phyloP scores from a whole-genome alignment of 2,797 vertebrate genomes.

The Morelia viridis region DNA sequence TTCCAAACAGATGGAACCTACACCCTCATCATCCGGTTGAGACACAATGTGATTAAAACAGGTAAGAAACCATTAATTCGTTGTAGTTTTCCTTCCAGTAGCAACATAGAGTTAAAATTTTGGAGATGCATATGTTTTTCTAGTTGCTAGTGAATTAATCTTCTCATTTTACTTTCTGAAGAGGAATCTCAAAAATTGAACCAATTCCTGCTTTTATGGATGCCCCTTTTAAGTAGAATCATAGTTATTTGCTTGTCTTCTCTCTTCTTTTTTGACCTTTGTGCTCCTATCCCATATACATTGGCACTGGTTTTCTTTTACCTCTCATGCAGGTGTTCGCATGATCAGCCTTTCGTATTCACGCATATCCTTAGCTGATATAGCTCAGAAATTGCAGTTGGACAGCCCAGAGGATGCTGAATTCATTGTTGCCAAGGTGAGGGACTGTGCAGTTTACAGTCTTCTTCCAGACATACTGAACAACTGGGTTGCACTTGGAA shows the following conservation, averaged over 20 bases:
- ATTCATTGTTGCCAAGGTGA: conserved; percentile 97
- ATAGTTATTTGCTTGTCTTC: not conserved
- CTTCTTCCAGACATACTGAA: not conserved
- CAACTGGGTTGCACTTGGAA: not conserved
- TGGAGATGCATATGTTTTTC: not conserved
- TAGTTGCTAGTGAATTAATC: no score
- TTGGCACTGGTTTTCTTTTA: not conserved
- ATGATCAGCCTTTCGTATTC: conserved; percentile 99
- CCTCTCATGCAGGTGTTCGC: conserved; percentile 81
- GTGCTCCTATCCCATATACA: not conserved
- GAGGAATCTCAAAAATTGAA: not conserved
- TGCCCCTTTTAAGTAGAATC: not conserved
- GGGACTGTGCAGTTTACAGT: not conserved
- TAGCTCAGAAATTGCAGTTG: conserved; percentile 94
- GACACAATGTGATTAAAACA: conserved; percentile 98
- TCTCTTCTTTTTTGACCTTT: not conserved
- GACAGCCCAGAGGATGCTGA: conserved; percentile 96
- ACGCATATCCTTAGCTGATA: conserved; percentile 92
- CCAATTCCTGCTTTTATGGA: not conserved
- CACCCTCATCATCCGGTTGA: conserved; percentile 95
- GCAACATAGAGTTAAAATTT: not conserved
- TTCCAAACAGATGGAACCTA: conserved; percentile 96
- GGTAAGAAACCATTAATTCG: conserved; percentile 68
- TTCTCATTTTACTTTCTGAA: not conserved
- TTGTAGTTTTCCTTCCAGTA: not conserved